Evolutionary conservation across 1,140 invertebrate genomes (phyloP), one percentile per base, ranked within the genome.

Genomic region (Acyrthosiphon pisum): DNA sequence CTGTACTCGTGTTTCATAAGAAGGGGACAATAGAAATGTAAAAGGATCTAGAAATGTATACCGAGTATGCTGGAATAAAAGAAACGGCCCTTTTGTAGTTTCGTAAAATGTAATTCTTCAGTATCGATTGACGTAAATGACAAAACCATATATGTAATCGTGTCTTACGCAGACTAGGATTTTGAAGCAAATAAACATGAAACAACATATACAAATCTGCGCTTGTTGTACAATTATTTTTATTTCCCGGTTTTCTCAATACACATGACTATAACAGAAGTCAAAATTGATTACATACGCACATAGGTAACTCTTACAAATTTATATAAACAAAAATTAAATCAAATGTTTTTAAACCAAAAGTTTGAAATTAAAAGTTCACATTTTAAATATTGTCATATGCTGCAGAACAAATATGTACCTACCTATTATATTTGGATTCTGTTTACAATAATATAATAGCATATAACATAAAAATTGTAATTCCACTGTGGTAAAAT

Each of bases 11-110:
- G 18, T 87, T 87, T 87, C 84, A 46, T 23, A 35, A 9, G 22
- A 89, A 6, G 18, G 86, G 86, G 86, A 88, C 86, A 88, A 88
- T 88, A 50, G 86, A 50, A 88, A 50, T 50, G 46, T 35, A 88
- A 88, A 88, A 88, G 86, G 86, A n/a, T 88, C 86, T 48, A 50
- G 37, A 26, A 83, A 37, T 83, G n/a, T 83, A 83, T 9, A 83
- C 60, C 7, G 60, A 76, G 60, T 76, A 76, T 6, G n/a, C 37
- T 87, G 46, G n/a, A 88, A 88, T 88, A 88, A 88, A 50, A 88
- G 30, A 30, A 87, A 50, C 46, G 86, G 2, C 6, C n/a, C 46
- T 48, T 35, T 22, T 18, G 86, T 50, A 22, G n/a, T 48, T 50
- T 22, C 6, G 86, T 50, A 9, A 50, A 50, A 46, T 87, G 30